Evolutionary conservation across 2,888 invertebrate genomes (phyloP), one percentile per base, ranked within the genome.

Genomic region (Brenthis daphne): DNA sequence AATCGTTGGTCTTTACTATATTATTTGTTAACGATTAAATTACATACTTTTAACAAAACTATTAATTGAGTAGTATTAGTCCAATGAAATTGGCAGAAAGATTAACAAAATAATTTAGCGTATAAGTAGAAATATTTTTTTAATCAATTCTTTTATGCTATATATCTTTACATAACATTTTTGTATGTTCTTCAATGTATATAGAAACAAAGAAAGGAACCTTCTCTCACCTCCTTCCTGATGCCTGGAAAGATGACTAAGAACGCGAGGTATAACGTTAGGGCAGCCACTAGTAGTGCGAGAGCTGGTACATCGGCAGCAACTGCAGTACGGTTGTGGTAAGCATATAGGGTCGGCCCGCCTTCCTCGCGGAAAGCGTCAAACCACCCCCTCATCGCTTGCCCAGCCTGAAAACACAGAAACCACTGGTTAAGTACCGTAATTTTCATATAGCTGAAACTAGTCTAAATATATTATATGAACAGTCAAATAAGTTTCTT

Each of bases 281-380:
- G 95, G 87, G 99, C 98, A 72, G 98, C 95, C 77, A 98, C 95
- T 76, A 97, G 95, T 77, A 98, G 95, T 75, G 97, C 96, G 79
- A 98, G 96, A 79, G 97, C 95, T 53, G 96, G 96, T 68, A 98
- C 96, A 90, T 99, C 99, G 20, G 98, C 98, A 58, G 98, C 97
- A 80, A 99, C 99, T 48, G 99, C 97, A 53, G 99, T 99, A 80
- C 99, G 95, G 93, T 98, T 98, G 89, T 97, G 96, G 93, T 97
- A 97, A 83, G 96, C 96, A 94, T 99, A 99, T 76, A 98, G 95
- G 80, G 99, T 99, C 77, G 99, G 99, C 79, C 98, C 99, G 86
- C 98, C 98, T 94, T 98, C 97, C 93, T 96, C 96, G 86, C 99
- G 97, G 94, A 99, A 99, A 76, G 98, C 98, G 92, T 98, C 98